Conservation (phyloP, 2,888 invertebrate species). For the Clusia tigrina region DNA sequence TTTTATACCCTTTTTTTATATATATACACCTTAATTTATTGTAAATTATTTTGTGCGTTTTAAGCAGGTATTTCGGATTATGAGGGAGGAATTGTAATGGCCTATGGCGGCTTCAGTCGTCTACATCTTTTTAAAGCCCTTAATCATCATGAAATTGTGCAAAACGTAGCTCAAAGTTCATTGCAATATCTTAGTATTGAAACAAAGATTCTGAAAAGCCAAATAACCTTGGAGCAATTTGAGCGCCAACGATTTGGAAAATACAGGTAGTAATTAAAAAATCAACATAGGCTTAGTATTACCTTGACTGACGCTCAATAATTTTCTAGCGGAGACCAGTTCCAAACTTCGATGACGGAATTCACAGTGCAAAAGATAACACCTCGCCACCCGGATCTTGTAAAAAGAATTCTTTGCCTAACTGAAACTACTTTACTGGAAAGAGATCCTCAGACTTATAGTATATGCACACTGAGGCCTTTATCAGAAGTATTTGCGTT, state of each 20-base stretch:
- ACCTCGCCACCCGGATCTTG: slow-evolving; percentile 81
- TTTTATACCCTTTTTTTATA: slow-evolving; percentile 31
- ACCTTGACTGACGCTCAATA: slow-evolving; percentile 16
- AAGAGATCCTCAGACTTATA: slow-evolving; percentile 96
- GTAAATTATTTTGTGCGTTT: slow-evolving; percentile 51
- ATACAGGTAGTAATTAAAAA: slow-evolving; percentile 73
- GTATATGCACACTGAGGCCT: slow-evolving; percentile 86
- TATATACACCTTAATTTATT: slow-evolving; percentile 25
- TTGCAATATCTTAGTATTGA: slow-evolving; percentile 80
- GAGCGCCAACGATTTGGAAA: slow-evolving; percentile 89
- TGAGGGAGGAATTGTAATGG: slow-evolving; percentile 91
- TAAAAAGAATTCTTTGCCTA: slow-evolving; percentile 88
- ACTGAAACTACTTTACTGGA: slow-evolving; percentile 96
- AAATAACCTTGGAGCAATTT: slow-evolving; percentile 87
- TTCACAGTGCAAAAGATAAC: slow-evolving; percentile 95
- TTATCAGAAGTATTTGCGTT: slow-evolving; percentile 88
- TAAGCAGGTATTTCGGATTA: slow-evolving; percentile 80
- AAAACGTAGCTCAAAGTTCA: slow-evolving; percentile 85
- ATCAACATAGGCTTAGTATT: background rate
- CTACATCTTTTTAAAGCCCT: slow-evolving; percentile 89
- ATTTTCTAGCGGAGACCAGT: slow-evolving; percentile 90
- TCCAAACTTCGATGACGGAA: slow-evolving; percentile 95
- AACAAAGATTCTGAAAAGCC: slow-evolving; percentile 83
- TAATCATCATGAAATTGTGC: slow-evolving; percentile 86
- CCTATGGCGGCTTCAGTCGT: slow-evolving; percentile 89